Percentiles rank a stretch among this genome's conserved stretches.
Conservation (phyloP, 2,797 vertebrate genomes). For the Lutjanus argentimaculatus region DNA sequence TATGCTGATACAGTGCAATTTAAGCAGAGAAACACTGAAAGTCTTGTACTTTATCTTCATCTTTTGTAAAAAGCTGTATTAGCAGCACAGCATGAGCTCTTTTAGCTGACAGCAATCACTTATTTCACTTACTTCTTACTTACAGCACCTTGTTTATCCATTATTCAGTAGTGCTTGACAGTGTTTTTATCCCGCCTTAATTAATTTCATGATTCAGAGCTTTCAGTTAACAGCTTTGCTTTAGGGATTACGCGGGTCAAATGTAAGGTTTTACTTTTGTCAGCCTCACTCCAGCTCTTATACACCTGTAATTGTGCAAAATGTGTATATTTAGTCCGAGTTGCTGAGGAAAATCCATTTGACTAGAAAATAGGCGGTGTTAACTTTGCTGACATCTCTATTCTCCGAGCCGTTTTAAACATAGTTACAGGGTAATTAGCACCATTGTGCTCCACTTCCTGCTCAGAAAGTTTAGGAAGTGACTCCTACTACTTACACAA, state of each 20-base stretch:
- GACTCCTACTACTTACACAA: conserved; percentile 56
- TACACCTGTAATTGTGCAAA: conserved; percentile 63
- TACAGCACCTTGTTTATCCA: conserved; percentile 49
- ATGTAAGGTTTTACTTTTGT: conserved; percentile 64
- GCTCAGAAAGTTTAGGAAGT: conserved; percentile 64
- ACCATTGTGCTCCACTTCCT: conserved; percentile 66
- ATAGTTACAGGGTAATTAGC: conserved; percentile 73
- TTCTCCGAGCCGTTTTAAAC: conserved; percentile 65
- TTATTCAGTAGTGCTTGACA: conserved; percentile 62
- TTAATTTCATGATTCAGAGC: conserved; percentile 77
- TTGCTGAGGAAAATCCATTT: conserved; percentile 53
- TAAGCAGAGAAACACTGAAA: conserved; percentile 23
- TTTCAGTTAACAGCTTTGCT: conserved; percentile 63
- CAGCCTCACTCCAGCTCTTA: conserved; percentile 47
- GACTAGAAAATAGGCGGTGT: conserved; percentile 73
- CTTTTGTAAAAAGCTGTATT: conserved; percentile 34
- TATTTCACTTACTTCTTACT: conserved; percentile 49
- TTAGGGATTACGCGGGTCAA: conserved; percentile 65
- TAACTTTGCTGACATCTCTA: conserved; percentile 71
- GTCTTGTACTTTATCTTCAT: conserved; percentile 34
- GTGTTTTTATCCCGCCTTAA: conserved; percentile 67
- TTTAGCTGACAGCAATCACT: conserved; percentile 52
- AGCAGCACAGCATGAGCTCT: conserved; percentile 29
- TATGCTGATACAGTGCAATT: neutral
- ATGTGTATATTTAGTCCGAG: conserved; percentile 64